phyloP scores from a whole-genome alignment of 2,797 vertebrate genomes.

The Neopelma chrysocephalum region DNA sequence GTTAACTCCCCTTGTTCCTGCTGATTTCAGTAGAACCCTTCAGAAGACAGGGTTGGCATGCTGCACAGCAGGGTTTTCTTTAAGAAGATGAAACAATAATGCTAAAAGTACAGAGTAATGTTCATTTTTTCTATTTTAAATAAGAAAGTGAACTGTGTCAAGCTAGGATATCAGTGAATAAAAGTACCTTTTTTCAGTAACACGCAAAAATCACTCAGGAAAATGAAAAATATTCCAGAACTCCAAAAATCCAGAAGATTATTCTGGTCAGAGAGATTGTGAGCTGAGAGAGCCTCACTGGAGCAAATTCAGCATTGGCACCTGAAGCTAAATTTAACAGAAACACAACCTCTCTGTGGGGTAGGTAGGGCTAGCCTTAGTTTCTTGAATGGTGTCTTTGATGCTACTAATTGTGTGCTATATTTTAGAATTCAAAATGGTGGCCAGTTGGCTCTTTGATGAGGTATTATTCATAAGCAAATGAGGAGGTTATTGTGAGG shows the following conservation, averaged over 20 bases:
- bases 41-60: neutral
- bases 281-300: neutral
- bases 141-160: neutral
- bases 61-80: neutral
- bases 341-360: neutral
- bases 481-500: neutral
- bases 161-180: neutral
- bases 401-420: neutral
- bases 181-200: neutral
- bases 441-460: neutral
- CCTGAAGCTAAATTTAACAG: neutral
- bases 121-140: neutral
- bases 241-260: neutral
- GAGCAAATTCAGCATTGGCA: neutral
- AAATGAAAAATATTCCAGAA: neutral
- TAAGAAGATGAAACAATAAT: neutral
- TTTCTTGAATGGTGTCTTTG: slow-evolving; percentile 12
- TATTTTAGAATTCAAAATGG: neutral
- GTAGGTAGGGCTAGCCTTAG: neutral
- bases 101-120: neutral
- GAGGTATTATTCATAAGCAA: slow-evolving; percentile 22
- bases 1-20: neutral
- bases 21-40: neutral
- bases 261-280: neutral
- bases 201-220: neutral